Percentiles rank a stretch among this genome's conserved stretches.
These are phyloP conservation scores for Phenacoccus solenopsis DNA, from an alignment of 1,140 invertebrate species.

Conservation along the genomic window DNA sequence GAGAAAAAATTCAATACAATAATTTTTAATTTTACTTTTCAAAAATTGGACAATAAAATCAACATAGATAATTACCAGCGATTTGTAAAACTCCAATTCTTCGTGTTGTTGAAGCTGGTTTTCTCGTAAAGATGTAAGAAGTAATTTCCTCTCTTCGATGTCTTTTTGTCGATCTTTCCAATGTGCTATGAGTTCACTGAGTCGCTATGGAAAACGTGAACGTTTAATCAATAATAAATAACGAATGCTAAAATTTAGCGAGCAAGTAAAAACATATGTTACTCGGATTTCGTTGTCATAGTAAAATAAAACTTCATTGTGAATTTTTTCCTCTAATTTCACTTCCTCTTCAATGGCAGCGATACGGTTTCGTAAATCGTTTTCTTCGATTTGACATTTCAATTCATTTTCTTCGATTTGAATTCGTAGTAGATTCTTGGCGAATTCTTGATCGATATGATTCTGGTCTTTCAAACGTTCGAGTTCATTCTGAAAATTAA, in stretches of 20 bases:
- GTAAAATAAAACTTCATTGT: background rate
- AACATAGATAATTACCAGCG: background rate
- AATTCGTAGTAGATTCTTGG: background rate
- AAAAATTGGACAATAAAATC: background rate
- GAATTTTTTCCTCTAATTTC: background rate
- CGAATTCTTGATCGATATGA: background rate
- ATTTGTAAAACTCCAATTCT: background rate
- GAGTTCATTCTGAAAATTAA: background rate
- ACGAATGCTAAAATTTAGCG: background rate
- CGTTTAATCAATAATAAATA: background rate
- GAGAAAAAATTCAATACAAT: background rate
- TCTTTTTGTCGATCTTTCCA: background rate
- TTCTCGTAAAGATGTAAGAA: background rate
- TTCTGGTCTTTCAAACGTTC: background rate
- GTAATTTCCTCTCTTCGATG: background rate
- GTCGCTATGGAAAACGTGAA: background rate
- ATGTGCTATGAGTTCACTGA: background rate
- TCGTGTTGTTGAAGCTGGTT: background rate
- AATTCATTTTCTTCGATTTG: background rate
- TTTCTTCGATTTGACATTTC: background rate
- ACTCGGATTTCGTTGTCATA: background rate
- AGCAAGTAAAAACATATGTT: too few relatives aligned
- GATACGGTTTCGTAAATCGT: background rate
- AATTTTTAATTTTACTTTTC: background rate
- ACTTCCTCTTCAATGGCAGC: background rate